These are phyloP conservation scores for Hybos culiciformis DNA, from an alignment of 2,888 invertebrate species.

Conservation along the genomic window DNA sequence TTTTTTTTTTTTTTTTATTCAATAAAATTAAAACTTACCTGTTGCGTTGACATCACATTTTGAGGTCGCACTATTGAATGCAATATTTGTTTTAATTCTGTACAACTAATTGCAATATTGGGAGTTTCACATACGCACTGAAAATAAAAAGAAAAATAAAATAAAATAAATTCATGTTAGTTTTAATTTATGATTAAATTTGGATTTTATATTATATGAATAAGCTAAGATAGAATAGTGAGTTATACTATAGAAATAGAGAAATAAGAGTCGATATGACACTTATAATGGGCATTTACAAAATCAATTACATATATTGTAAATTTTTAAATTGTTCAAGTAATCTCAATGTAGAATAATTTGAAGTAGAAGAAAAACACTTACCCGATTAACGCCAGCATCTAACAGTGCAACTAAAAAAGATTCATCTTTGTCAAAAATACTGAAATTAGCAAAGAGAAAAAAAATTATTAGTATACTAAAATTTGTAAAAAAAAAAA, in stretches of 20 bases:
- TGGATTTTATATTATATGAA: background rate
- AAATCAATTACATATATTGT: background rate
- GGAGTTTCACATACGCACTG: conserved; percentile 56
- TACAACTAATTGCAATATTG: conserved; percentile 44
- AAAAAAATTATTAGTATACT: no score
- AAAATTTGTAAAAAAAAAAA: no score
- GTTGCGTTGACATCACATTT: conserved; percentile 58
- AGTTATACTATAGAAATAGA: no score
- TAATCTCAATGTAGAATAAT: background rate
- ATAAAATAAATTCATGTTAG: background rate
- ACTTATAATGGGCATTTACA: no score
- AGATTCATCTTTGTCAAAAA: conserved; percentile 71
- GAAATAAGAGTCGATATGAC: no score
- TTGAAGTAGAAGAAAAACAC: conserved; percentile 22
- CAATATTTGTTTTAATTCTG: conserved; percentile 64
- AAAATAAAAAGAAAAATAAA: conserved; percentile 14
- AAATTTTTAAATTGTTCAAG: background rate
- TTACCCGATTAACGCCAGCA: conserved; percentile 79
- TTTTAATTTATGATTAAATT: no score
- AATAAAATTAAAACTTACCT: conserved; percentile 20
- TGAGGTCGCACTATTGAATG: conserved; percentile 62
- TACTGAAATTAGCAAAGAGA: no score
- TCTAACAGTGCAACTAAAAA: conserved; percentile 62
- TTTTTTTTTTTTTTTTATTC: background rate
- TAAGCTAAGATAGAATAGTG: no score